These are phyloP conservation scores for Vesta saturnalis DNA, from an alignment of 2,888 invertebrate genomes.

Conservation along the genomic window DNA sequence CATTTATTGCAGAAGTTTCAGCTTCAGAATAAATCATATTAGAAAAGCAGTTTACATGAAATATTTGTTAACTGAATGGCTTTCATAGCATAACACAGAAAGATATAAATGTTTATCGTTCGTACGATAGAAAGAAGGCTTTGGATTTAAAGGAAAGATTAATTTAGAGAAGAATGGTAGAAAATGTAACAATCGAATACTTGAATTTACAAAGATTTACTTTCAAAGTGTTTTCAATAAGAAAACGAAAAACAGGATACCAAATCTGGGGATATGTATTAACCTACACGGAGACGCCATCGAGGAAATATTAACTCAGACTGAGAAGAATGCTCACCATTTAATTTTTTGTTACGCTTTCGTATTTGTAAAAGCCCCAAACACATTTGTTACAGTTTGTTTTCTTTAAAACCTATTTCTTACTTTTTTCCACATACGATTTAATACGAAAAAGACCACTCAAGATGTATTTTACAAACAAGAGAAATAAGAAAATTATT, in stretches of 20 bases:
- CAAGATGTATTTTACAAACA: not conserved
- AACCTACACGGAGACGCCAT: not conserved
- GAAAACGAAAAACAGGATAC: conserved; percentile 6
- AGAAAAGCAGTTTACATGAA: too few relatives aligned
- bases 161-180: not conserved
- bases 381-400: conserved; percentile 1
- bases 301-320: conserved; percentile 10
- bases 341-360: conserved; percentile 10
- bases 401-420: not conserved
- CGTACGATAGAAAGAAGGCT: too few relatives aligned
- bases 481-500: not conserved
- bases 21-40: too few relatives aligned
- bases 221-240: not conserved
- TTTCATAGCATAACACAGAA: too few relatives aligned
- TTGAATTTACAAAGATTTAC: conserved; percentile 7
- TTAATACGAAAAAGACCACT: conserved; percentile 1
- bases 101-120: too few relatives aligned
- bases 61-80: too few relatives aligned
- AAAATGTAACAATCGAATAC: not conserved
- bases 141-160: too few relatives aligned
- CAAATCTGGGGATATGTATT: conserved; percentile 8
- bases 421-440: not conserved
- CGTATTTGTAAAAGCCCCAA: conserved; percentile 1
- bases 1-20: too few relatives aligned
- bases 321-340: conserved; percentile 8